phyloP scores from a whole-genome alignment of 2,888 invertebrate species.

The Watsonalla binaria region DNA sequence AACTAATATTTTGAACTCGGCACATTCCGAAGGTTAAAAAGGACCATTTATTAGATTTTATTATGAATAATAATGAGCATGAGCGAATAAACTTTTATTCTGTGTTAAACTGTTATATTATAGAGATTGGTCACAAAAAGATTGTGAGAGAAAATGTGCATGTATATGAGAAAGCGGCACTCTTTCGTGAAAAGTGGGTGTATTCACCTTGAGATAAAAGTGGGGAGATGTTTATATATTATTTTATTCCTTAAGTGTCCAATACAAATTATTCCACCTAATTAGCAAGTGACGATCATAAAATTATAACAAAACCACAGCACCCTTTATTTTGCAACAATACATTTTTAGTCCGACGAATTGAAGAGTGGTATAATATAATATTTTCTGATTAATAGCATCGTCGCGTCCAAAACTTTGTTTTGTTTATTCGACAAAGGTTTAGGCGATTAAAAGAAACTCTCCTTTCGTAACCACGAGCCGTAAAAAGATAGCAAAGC shows the following conservation, averaged over 20 bases:
- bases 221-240: too few species aligned
- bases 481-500: conserved; percentile 35
- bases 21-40: neutral
- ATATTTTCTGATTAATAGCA: neutral
- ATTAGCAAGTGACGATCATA: too few species aligned
- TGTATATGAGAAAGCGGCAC: too few species aligned
- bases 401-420: neutral
- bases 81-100: too few species aligned
- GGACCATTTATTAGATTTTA: neutral
- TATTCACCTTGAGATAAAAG: too few species aligned
- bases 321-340: neutral
- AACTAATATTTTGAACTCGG: neutral
- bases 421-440: neutral
- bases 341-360: neutral
- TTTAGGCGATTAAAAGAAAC: conserved; percentile 13
- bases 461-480: conserved; percentile 22
- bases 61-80: neutral
- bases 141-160: too few species aligned
- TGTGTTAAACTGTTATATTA: too few species aligned
- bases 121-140: too few species aligned
- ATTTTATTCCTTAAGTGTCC: too few species aligned
- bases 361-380: neutral
- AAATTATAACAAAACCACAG: too few species aligned
- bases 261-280: too few species aligned
- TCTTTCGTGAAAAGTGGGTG: too few species aligned